These are phyloP conservation scores for Dermochelys coriacea DNA, from an alignment of 2,797 vertebrate species.

Conservation along the genomic window DNA sequence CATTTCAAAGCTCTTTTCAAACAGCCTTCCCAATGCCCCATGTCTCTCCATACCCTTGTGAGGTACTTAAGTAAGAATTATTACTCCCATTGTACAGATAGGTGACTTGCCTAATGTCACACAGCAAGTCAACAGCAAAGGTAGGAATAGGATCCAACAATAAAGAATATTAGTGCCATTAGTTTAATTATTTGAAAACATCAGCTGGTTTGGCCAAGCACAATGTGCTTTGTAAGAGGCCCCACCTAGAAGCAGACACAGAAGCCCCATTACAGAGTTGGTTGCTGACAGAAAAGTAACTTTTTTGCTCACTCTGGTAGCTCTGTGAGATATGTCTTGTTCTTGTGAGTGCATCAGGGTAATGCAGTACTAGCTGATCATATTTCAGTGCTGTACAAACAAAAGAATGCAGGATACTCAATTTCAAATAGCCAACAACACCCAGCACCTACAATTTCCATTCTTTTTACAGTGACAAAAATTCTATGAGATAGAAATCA, in stretches of 20 bases:
- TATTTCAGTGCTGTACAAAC: background rate
- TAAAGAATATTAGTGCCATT: background rate
- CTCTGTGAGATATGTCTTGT: background rate
- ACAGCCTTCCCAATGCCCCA: background rate
- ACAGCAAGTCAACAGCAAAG: background rate
- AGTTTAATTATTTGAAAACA: background rate
- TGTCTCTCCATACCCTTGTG: background rate
- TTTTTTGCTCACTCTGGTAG: background rate
- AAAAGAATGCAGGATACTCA: background rate
- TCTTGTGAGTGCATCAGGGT: background rate
- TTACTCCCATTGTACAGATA: background rate
- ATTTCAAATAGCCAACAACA: background rate
- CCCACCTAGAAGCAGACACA: background rate
- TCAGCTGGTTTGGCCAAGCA: background rate
- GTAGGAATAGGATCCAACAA: background rate
- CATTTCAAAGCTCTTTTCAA: background rate
- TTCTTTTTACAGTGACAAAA: conserved; percentile 2
- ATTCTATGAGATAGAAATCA: background rate
- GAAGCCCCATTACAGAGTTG: background rate
- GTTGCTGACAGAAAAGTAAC: background rate
- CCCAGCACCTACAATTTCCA: background rate
- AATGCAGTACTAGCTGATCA: background rate
- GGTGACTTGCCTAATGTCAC: background rate
- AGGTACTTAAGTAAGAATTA: background rate
- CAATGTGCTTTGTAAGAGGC: background rate